Evolutionary conservation across 2,888 invertebrate species (phyloP).

Genomic region (Lasioglossum pauxillum): DNA sequence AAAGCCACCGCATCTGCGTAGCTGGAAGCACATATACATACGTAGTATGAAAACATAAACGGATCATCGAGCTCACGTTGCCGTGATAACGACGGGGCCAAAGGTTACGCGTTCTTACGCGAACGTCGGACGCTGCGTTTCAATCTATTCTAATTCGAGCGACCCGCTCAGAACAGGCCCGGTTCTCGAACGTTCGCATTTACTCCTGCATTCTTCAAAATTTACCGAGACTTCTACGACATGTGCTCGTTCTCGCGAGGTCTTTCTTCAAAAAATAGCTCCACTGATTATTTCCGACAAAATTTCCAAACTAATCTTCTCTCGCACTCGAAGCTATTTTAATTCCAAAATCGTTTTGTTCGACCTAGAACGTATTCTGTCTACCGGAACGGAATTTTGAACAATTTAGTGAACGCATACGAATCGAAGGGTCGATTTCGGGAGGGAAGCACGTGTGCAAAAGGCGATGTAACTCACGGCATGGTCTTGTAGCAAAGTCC

Average conservation of each 20-base stretch:
- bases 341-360: not conserved
- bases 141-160: not conserved
- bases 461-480: slow-evolving; percentile 86
- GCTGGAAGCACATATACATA: slow-evolving; percentile 41
- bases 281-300: not conserved
- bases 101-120: slow-evolving; percentile 20
- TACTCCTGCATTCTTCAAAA: not conserved
- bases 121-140: not conserved
- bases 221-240: not conserved
- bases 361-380: not conserved
- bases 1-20: slow-evolving; percentile 60
- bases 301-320: not conserved
- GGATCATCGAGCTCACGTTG: not conserved
- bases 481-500: slow-evolving; percentile 88
- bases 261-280: not conserved
- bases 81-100: slow-evolving; percentile 17
- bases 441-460: not conserved
- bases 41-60: not conserved
- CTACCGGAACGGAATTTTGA: no score
- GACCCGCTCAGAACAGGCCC: not conserved
- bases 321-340: not conserved
- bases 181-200: not conserved
- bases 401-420: no score
- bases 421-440: not conserved
- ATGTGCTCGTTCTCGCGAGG: not conserved